Evolutionary conservation across 2,888 invertebrate genomes (phyloP).

Genomic region (Abrostola tripartita): DNA sequence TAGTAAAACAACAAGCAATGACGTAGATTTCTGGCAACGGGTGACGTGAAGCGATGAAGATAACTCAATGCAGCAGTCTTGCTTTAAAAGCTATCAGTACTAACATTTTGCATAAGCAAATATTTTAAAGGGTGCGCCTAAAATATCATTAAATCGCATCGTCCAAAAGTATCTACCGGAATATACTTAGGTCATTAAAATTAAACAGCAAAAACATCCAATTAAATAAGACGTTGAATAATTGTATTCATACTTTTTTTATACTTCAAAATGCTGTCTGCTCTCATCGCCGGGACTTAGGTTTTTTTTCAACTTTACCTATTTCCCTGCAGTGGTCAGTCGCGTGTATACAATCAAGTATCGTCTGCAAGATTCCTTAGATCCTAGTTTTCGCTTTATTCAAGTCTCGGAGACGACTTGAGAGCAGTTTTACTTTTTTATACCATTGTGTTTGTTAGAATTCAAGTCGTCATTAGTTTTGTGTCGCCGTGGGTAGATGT

Average conservation of each 20-base stretch:
- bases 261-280: constrained; percentile 10
- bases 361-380: constrained; percentile 61
- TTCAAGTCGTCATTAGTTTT: constrained; percentile 61
- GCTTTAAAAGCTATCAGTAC: constrained; percentile 26
- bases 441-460: constrained; percentile 54
- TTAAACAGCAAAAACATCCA: neutral
- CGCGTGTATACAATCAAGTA: constrained; percentile 67
- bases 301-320: constrained; percentile 40
- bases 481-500: constrained; percentile 53
- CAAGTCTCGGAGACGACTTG: constrained; percentile 58
- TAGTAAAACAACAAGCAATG: constrained; percentile 37
- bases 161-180: no score
- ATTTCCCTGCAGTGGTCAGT: constrained; percentile 62
- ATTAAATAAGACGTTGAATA: neutral
- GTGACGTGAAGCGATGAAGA: constrained; percentile 44
- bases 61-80: constrained; percentile 34
- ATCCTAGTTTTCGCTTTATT: constrained; percentile 63
- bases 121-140: neutral
- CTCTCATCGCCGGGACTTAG: constrained; percentile 28
- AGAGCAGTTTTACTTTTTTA: constrained; percentile 57
- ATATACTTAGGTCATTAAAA: neutral
- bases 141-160: no score
- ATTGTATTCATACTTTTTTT: constrained; percentile 3
- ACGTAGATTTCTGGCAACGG: constrained; percentile 22
- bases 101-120: constrained; percentile 1